phyloP scores from a whole-genome alignment of 2,888 invertebrate species.

The Cosmorhoe ocellata region DNA sequence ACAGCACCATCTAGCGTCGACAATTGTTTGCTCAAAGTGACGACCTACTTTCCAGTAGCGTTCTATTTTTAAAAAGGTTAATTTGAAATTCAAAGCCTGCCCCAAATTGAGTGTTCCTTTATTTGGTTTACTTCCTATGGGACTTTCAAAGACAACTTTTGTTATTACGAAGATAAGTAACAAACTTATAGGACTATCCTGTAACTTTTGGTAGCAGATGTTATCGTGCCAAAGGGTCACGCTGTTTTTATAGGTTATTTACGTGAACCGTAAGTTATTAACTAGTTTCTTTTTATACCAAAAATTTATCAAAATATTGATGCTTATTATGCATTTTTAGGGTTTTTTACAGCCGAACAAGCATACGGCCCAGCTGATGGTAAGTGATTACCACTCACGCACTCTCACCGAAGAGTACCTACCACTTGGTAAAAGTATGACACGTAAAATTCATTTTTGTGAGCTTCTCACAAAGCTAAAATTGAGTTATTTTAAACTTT shows the following conservation, averaged over 20 bases:
- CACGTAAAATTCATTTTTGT: too few species aligned
- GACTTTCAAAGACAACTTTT: constrained; percentile 13
- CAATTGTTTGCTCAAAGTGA: constrained; percentile 43
- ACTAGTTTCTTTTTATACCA: too few species aligned
- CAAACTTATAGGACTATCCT: constrained; percentile 11
- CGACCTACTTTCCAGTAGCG: constrained; percentile 32
- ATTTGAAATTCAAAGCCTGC: constrained; percentile 31
- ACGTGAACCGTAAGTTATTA: too few species aligned
- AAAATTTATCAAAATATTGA: too few species aligned
- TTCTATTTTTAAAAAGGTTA: constrained; percentile 40
- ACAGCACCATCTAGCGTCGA: constrained; percentile 41
- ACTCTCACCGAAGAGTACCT: too few species aligned
- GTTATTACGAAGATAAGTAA: constrained; percentile 22
- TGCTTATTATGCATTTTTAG: too few species aligned
- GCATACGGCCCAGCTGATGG: too few species aligned
- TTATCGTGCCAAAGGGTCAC: constrained; percentile 12
- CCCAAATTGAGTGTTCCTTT: constrained; percentile 23
- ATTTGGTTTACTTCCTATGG: neutral
- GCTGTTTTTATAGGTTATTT: neutral
- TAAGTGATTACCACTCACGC: too few species aligned
- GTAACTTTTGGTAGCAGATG: constrained; percentile 16
- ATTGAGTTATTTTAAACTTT: too few species aligned
- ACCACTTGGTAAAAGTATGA: too few species aligned
- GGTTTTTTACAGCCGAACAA: too few species aligned
- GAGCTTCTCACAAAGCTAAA: too few species aligned